Percentiles rank a stretch among this genome's conserved stretches.
Evolutionary conservation across 2,113 vertebrate genomes (phyloP).

Genomic region (Lophotis ruficrista): DNA sequence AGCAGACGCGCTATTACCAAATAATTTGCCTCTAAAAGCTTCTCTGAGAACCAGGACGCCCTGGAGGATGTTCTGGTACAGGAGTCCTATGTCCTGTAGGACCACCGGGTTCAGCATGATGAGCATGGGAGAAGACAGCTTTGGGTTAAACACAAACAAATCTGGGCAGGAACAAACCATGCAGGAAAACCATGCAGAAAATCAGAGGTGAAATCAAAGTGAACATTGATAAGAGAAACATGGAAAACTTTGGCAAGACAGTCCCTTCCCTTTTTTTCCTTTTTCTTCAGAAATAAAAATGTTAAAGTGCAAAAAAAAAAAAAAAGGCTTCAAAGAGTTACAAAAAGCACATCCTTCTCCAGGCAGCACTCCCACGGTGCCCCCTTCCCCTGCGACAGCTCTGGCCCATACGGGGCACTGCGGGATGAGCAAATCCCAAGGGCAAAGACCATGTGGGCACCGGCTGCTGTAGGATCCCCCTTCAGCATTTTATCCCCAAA

Average conservation of each 20-base stretch:
- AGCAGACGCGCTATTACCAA: not conserved
- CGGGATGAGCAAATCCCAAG: not conserved
- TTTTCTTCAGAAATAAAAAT: not conserved
- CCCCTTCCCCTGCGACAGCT: not conserved
- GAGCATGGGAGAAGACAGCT: conserved; percentile 29
- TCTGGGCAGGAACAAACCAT: conserved; percentile 35
- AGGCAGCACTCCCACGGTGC: not conserved
- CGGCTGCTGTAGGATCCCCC: not conserved
- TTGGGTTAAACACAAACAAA: conserved; percentile 47
- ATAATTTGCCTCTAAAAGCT: conserved; percentile 17
- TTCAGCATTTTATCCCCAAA: not conserved
- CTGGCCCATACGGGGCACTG: not conserved
- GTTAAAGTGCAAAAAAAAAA: not conserved
- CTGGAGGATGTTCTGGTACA: conserved; percentile 7
- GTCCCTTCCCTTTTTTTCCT: not conserved
- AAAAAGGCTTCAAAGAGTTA: not conserved
- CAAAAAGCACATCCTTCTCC: not conserved
- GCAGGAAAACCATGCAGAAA: not conserved
- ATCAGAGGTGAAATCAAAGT: not conserved
- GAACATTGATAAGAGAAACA: not conserved
- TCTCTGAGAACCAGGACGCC: not conserved
- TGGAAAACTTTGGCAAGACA: not conserved
- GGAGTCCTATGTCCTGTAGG: not conserved
- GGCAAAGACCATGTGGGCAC: not conserved
- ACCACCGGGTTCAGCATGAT: not conserved